Conservation (phyloP, 2,888 invertebrate genomes). For the Autographa pulchrina region DNA sequence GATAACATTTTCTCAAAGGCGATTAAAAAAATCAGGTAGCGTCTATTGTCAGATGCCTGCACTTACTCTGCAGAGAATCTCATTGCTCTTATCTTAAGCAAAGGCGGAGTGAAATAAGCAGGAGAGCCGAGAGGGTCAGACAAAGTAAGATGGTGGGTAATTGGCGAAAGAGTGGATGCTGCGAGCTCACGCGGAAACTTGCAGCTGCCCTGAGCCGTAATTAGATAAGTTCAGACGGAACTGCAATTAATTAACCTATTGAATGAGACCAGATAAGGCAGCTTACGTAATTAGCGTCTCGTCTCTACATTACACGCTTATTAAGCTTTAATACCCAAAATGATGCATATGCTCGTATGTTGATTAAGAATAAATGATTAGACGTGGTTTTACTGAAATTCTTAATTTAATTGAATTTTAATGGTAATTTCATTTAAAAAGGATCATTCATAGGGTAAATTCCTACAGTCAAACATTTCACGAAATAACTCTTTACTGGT, state of each 20-base stretch:
- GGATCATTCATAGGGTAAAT: no score
- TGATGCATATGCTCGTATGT: not conserved
- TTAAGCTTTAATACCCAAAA: slow-evolving; percentile 6
- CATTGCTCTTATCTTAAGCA: slow-evolving; percentile 60
- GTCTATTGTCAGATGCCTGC: slow-evolving; percentile 53
- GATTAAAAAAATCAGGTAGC: slow-evolving; percentile 39
- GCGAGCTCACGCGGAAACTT: slow-evolving; percentile 70
- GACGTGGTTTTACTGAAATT: no score
- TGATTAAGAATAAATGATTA: not conserved
- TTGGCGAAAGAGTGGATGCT: slow-evolving; percentile 71
- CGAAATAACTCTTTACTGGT: no score
- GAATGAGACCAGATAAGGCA: slow-evolving; percentile 38
- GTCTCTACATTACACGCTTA: slow-evolving; percentile 12
- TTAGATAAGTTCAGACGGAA: slow-evolving; percentile 66
- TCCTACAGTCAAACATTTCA: no score
- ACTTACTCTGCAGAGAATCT: slow-evolving; percentile 62
- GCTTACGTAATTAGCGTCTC: slow-evolving; percentile 19
- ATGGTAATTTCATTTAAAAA: no score
- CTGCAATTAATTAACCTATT: slow-evolving; percentile 69
- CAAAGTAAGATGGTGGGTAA: slow-evolving; percentile 68
- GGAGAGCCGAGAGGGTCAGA: slow-evolving; percentile 34
- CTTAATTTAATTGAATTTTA: no score
- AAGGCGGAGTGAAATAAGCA: slow-evolving; percentile 60
- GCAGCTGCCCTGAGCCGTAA: slow-evolving; percentile 63
- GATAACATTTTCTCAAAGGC: slow-evolving; percentile 30